Evolutionary conservation across 2,113 vertebrate species (phyloP).

Genomic region (Micromys minutus): DNA sequence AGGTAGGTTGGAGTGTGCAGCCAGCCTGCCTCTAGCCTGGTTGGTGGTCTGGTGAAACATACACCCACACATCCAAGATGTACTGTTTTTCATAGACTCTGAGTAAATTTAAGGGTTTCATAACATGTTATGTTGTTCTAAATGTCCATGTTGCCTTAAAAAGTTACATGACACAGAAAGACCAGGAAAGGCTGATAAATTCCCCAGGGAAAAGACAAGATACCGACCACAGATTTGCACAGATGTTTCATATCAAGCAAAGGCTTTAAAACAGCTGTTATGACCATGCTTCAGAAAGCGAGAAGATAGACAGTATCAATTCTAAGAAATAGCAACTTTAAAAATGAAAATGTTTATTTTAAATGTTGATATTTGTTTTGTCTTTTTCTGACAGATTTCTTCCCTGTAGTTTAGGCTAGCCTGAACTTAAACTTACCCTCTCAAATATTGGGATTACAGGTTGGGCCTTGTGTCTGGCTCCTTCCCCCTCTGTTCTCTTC

Average conservation of each 20-base stretch:
- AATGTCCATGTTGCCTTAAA: background rate
- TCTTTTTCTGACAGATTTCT: background rate
- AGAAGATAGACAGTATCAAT: background rate
- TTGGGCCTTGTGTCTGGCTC: background rate
- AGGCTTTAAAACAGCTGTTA: conserved; percentile 50
- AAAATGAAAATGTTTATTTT: background rate
- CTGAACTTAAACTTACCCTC: background rate
- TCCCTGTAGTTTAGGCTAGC: background rate
- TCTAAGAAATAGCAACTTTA: background rate
- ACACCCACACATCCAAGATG: background rate
- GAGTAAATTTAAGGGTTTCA: conserved; percentile 24
- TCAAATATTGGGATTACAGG: background rate
- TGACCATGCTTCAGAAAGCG: conserved; percentile 28
- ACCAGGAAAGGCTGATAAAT: conserved; percentile 47
- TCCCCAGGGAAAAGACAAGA: conserved; percentile 42
- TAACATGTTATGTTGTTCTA: conserved; percentile 47
- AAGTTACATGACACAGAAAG: conserved; percentile 56
- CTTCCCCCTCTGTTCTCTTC: background rate
- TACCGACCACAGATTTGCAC: background rate
- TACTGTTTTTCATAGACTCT: background rate
- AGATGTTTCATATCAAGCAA: conserved; percentile 52
- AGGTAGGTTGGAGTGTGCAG: background rate
- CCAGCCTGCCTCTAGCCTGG: background rate
- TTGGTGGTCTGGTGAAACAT: background rate
- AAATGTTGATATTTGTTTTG: background rate